A percentile compares a stretch with the other conserved stretches of the same genome.
Conservation (phyloP, 2,113 vertebrate genomes). For the Zosterops lateralis region DNA sequence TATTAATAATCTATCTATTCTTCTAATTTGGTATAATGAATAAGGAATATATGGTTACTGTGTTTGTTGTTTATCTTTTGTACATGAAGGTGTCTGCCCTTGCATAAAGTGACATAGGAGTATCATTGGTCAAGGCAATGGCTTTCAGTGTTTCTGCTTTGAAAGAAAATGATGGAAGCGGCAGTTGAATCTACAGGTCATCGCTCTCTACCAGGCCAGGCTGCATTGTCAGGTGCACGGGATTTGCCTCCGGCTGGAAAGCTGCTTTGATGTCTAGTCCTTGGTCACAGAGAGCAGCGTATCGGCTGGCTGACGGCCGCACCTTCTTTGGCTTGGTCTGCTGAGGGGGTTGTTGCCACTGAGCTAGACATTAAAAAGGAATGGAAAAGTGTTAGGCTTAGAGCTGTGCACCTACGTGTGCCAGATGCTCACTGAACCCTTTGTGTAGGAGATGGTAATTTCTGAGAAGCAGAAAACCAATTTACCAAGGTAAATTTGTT, state of each 20-base stretch:
- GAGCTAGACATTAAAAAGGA: conserved; percentile 75
- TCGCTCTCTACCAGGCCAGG: conserved; percentile 91
- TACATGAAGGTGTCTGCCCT: conserved; percentile 73
- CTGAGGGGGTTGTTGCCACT: conserved; percentile 91
- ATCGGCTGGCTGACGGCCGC: conserved; percentile 92
- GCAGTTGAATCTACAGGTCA: conserved; percentile 82
- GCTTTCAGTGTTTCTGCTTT: conserved; percentile 68
- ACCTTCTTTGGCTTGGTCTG: conserved; percentile 92
- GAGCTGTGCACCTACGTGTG: too few relatives aligned
- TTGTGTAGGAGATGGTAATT: background rate
- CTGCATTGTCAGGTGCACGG: conserved; percentile 80
- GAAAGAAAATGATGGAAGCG: background rate
- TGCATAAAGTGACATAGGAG: conserved; percentile 67
- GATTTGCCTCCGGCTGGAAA: conserved; percentile 93
- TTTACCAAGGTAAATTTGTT: background rate
- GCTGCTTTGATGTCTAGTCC: conserved; percentile 97
- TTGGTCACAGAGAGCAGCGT: conserved; percentile 94
- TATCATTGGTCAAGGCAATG: conserved; percentile 70
- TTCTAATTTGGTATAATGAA: conserved; percentile 72
- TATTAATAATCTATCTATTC: conserved; percentile 67
- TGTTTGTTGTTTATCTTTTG: conserved; percentile 65
- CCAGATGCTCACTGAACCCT: background rate
- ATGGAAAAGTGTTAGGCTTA: background rate
- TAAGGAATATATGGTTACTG: conserved; percentile 70
- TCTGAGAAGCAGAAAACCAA: background rate